Evolutionary conservation across 2,113 vertebrate species (phyloP), one percentile per base, ranked within the genome.

Genomic region (Zosterops pallidus): DNA sequence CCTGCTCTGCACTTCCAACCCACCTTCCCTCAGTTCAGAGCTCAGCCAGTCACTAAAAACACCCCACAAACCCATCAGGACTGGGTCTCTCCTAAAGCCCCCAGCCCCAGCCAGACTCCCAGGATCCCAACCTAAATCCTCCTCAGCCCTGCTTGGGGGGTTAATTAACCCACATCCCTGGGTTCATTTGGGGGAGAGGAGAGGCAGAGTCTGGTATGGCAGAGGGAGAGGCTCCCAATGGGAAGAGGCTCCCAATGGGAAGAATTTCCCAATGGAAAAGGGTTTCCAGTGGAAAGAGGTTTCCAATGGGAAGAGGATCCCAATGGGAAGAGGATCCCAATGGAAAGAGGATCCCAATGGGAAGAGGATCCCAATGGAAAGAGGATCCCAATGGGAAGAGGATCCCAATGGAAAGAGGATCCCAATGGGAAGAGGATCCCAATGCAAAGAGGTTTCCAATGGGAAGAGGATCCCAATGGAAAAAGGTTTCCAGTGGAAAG

Each of bases 281-380:
- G 14, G 4, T 10, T 59, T 1, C n/a, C 33, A n/a, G 15, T 14
- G 7, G 19, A 6, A n/a, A 35, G 33, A 25, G 8, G 16, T 1
- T 33, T 2, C 37, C 50, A 9, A 6, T 47, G 46, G 46, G 46
- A 35, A 24, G 63, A n/a, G 31, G 8, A 0, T 49, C 2, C n/a
- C 25, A 28, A 10, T 9, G 2, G 46, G 5, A 49, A 68, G 16
- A 8, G 6, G 16, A 0, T n/a, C 2, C 39, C 50, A 49, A 12
- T 39, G 39, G 39, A 11, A 39, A 39, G 39, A 39, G 39, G 39
- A 11, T 39, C 11, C 39, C 39, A 39, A 39, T 39, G 39, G 39
- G 39, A 39, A 39, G 39, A 39, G 39, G 39, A 39, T 39, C 39
- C 39, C 10, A 39, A 39, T 39, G 39, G 39, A 39, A 39, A 39